These are phyloP conservation scores for Piscicola geometra DNA, from an alignment of 2,888 invertebrate genomes.

Conservation along the genomic window DNA sequence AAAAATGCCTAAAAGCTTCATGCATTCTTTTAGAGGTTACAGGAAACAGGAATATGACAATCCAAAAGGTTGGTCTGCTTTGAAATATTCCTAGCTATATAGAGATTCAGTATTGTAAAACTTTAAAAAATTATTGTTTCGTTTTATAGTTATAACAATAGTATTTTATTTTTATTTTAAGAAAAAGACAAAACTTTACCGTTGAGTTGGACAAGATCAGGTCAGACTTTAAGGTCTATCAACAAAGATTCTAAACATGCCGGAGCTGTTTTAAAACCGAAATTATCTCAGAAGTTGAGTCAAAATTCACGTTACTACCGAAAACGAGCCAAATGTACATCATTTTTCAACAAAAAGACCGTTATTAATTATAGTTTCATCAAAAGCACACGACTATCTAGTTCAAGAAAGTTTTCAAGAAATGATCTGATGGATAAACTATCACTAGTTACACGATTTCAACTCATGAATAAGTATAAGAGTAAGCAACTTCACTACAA, in stretches of 20 bases:
- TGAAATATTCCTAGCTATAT: not conserved
- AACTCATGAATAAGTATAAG: constrained; percentile 20
- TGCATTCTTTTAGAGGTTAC: constrained; percentile 4
- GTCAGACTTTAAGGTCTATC: constrained; percentile 17
- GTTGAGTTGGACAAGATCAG: constrained; percentile 25
- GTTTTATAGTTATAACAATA: not conserved
- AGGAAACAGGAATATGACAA: not conserved
- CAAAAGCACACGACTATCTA: not conserved
- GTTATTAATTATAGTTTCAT: not conserved
- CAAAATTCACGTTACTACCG: not conserved
- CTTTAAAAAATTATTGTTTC: not conserved
- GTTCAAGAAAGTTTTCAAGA: not conserved
- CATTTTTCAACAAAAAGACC: constrained; percentile 9
- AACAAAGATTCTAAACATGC: constrained; percentile 1
- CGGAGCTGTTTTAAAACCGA: not conserved
- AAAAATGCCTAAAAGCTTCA: constrained; percentile 3
- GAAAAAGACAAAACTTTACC: constrained; percentile 3
- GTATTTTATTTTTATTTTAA: not conserved
- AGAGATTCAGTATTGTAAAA: not conserved
- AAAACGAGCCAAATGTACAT: not conserved
- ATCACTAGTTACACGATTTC: constrained; percentile 27
- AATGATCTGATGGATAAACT: constrained; percentile 26
- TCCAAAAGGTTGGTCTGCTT: not conserved
- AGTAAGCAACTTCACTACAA: not conserved
- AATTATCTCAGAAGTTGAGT: not conserved